Base-by-base conservation (phyloP, 37 sponge, comb jelly and placozoan genomes). In the Trichoplax adhaerens region DNA sequence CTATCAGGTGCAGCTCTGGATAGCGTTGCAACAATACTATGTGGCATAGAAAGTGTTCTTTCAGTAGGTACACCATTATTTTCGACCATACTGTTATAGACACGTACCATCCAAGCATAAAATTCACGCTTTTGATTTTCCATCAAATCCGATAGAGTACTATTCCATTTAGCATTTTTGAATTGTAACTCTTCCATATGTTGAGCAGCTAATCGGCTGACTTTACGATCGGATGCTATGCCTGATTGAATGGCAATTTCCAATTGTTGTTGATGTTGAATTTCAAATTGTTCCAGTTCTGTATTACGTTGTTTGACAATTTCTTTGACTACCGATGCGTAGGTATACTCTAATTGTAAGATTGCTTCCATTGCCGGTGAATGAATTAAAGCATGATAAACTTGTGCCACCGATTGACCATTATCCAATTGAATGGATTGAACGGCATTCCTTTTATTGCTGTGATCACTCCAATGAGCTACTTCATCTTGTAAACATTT, bases 271-370 rank as follows among this genome's bases (percentile, higher is more conserved):
- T 29, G 29, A 29, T 29, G 29, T 29, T 29, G 29, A 29, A 29
- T 29, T 29, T 29, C 29, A 29, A 29, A 29, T 29, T 29, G 60
- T 52, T 71, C 56, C 59, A 54, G 53, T 3, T 83, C 86, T 50
- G 74, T 72, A 4, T 81, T 76, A 73, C 74, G 46, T 0, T 70
- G 74, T 48, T 75, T 72, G 12, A 63, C 52, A 61, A 79, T 48
- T 50, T 92, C 79, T 2, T 58, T 66, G 48, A 92, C 79, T 7
- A 85, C 81, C 59, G 82, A 56, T 62, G 83, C 76, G 73, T 84
- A 88, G 48, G 80, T 83, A 78, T 83, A 86, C 74, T 92, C 94
- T 73, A 92, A 80, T 76, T 92, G 88, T 58, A 92, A 79, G 58
- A 92, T 68, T 1, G 84, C 85, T 50, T 80, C 85, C 58, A 88